phyloP scores from a whole-genome alignment of 2,113 vertebrate genomes.

The Leucoraja erinaceus region DNA sequence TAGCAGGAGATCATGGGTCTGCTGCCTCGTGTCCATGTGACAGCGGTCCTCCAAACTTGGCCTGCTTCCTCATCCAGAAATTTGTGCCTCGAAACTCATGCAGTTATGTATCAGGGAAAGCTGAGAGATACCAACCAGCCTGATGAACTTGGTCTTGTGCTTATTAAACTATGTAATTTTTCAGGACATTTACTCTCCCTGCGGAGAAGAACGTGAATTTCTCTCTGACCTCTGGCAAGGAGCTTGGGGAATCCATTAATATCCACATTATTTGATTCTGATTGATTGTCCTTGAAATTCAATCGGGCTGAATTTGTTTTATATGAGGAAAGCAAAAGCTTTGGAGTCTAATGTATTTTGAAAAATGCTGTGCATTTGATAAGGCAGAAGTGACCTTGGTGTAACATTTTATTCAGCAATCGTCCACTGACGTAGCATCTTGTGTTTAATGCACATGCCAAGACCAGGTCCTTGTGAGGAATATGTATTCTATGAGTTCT shows the following conservation, averaged over 20 bases:
- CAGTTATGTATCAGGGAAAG: background rate
- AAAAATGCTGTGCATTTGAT: too few relatives aligned
- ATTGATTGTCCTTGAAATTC: background rate
- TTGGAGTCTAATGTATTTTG: background rate
- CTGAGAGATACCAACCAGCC: background rate
- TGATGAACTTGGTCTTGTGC: too few relatives aligned
- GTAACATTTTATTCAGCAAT: too few relatives aligned
- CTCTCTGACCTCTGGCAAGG: background rate
- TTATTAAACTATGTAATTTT: background rate
- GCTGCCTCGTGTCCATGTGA: background rate
- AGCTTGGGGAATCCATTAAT: background rate
- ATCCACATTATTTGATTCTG: background rate
- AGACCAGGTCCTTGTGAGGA: too few relatives aligned
- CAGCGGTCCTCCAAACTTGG: background rate
- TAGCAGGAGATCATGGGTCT: background rate
- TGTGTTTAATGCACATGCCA: too few relatives aligned
- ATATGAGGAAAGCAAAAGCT: background rate
- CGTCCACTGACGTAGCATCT: too few relatives aligned
- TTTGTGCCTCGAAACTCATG: too few relatives aligned
- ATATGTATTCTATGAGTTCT: too few relatives aligned
- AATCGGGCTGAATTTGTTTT: background rate
- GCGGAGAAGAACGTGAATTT: background rate
- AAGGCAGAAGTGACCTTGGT: too few relatives aligned
- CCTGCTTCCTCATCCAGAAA: background rate
- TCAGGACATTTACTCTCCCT: background rate